Conservation (phyloP, 2,113 vertebrate species). For the Vombatus ursinus region DNA sequence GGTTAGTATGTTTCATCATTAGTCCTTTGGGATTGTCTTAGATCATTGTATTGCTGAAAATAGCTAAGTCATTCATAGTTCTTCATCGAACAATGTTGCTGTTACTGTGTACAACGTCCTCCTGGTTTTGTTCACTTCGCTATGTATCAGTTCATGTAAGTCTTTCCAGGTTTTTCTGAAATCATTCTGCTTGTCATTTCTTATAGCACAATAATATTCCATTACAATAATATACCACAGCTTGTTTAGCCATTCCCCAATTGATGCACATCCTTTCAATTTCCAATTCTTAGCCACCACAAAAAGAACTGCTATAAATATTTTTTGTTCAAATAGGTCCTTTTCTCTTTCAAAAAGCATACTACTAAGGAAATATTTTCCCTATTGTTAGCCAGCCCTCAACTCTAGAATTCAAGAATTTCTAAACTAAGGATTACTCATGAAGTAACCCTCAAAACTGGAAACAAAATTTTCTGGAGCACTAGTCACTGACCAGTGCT, state of each 20-base stretch:
- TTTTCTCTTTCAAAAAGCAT: not conserved
- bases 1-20: not conserved
- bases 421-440: not conserved
- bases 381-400: not conserved
- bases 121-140: not conserved
- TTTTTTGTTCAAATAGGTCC: too few species aligned
- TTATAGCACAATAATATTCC: not conserved
- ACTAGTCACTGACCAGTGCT: not conserved
- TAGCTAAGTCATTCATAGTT: not conserved
- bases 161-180: not conserved
- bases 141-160: not conserved
- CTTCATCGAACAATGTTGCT: not conserved
- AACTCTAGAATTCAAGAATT: not conserved
- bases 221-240: not conserved
- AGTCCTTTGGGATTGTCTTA: not conserved
- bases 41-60: not conserved
- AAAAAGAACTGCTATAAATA: not conserved
- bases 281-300: not conserved
- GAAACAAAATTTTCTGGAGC: not conserved
- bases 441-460: not conserved
- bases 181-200: not conserved
- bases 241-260: not conserved
- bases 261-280: not conserved
- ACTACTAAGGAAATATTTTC: not conserved
- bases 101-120: not conserved